A percentile compares a stretch with the other conserved stretches of the same genome.
Conservation (phyloP, 2,888 invertebrate genomes). For the Chironomus riparius region DNA sequence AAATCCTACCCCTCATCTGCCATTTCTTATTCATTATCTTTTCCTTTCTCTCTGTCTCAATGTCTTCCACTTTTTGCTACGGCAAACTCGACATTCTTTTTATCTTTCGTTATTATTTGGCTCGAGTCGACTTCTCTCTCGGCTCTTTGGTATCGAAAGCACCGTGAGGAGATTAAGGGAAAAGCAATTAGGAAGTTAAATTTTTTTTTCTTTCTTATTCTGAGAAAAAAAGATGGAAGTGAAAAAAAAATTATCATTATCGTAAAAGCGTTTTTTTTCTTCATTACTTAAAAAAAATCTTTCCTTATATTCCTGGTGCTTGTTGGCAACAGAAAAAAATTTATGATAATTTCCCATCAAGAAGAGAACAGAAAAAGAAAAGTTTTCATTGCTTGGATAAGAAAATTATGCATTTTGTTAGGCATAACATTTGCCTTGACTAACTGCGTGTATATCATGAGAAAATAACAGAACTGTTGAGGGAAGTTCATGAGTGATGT, state of each 20-base stretch:
- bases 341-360: background rate
- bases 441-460: background rate
- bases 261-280: constrained; percentile 9
- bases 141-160: background rate
- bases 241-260: constrained; percentile 24
- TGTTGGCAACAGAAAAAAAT: background rate
- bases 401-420: background rate
- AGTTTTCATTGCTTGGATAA: background rate
- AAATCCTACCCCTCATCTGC: background rate
- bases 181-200: constrained; percentile 27
- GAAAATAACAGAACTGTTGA: too few species aligned
- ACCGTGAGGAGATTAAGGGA: constrained; percentile 22
- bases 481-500: too few species aligned
- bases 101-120: background rate
- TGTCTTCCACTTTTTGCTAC: too few species aligned
- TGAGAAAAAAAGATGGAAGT: background rate
- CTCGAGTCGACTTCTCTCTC: background rate
- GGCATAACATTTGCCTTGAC: background rate
- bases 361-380: background rate
- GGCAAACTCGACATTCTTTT: too few species aligned
- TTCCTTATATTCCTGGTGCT: background rate
- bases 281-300: too few species aligned
- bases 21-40: background rate
- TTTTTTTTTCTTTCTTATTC: background rate
- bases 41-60: too few species aligned